Base-by-base conservation (phyloP, 1,140 invertebrate genomes). In the Halyomorpha halys region DNA sequence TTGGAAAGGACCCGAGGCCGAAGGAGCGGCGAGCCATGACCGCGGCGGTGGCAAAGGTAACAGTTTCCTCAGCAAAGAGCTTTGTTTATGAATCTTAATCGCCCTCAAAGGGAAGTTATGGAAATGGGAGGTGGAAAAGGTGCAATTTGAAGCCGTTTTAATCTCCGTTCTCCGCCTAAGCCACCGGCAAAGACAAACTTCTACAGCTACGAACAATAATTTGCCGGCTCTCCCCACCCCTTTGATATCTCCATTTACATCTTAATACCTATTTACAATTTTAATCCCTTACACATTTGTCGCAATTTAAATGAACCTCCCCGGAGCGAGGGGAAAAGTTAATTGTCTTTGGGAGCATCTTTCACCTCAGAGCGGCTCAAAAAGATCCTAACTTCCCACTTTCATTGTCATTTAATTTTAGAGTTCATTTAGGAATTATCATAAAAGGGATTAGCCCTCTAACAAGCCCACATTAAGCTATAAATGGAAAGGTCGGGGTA, bases 211-310 rank as follows among this genome's bases (percentile, higher is more conserved):
- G 47, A 13, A 49, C 47, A 49, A 49, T 49, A 49, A 49, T 21
- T 49, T 21, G n/a, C n/a, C 47, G 19, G 47, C n/a, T 9, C 47
- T 19, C 47, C 47, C 47, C 47, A 18, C 19, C 47, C 47, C 47
- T 49, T 49, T 49, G 47, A 49, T 49, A 49, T 49, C 47, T 16
- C 47, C 47, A 49, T 49, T 49, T 49, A 21, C 47, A 49, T 49
- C 19, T 49, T 49, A 49, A 49, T 49, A 21, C n/a, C n/a, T 49
- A 49, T 49, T 49, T 49, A 49, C 47, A 49, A 49, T 49, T 49
- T 49, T 49, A 49, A 49, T 49, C 47, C 47, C 47, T 49, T 49
- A 49, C 47, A 49, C 47, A 49, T 49, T 49, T 49, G 47, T 49
- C 47, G 47, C 47, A 18, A 21, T 49, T 49, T 49, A 49, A 49